Base-by-base conservation (phyloP, 2,888 invertebrate genomes). In the Chydorus sphaericus region DNA sequence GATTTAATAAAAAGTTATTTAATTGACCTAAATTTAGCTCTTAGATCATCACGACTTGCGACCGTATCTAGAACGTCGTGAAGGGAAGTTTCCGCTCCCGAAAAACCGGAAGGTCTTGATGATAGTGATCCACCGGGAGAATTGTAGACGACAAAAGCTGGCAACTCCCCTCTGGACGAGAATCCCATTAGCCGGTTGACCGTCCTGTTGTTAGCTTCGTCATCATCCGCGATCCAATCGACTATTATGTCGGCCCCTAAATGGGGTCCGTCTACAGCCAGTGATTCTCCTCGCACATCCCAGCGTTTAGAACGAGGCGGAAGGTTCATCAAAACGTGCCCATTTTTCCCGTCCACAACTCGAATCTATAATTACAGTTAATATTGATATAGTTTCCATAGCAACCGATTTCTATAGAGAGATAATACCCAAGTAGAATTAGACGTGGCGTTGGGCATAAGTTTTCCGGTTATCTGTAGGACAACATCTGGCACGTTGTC, bases 101-200 rank as follows among this genome's bases (percentile, higher is more conserved):
- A 18, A 16, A 10, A 8, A 11, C 18, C 18, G 16, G 52, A n/a
- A n/a, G 36, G n/a, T n/a, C 16, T n/a, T n/a, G n/a, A n/a, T n/a
- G n/a, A n/a, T n/a, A n/a, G n/a, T 44, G 44, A 26, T 28, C 14
- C 23, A 5, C 11, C 14, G 8, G 52, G 31, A 10, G 48, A 31
- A 6, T 29, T 23, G 33, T 55, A 55, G 36, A 55, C 49, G 33
- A 48, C 36, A 20, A 55, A 33, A 26, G 38, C 55, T 5, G 55
- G 55, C 18, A 55, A 30, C 28, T 55, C 55, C 16, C 55, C 55
- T 5, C 36, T 48, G 23, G 48, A 48, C 23, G 55, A 49, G 16
- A 55, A 48, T n/a, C 55, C 55, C 36, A 49, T 29, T 11, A 55
- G 49, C 10, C 49, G 55, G 36, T 55, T 48, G 28, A 55, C 16